Evolutionary conservation across 2,113 vertebrate genomes (phyloP).

Genomic region (Tachycineta bicolor): DNA sequence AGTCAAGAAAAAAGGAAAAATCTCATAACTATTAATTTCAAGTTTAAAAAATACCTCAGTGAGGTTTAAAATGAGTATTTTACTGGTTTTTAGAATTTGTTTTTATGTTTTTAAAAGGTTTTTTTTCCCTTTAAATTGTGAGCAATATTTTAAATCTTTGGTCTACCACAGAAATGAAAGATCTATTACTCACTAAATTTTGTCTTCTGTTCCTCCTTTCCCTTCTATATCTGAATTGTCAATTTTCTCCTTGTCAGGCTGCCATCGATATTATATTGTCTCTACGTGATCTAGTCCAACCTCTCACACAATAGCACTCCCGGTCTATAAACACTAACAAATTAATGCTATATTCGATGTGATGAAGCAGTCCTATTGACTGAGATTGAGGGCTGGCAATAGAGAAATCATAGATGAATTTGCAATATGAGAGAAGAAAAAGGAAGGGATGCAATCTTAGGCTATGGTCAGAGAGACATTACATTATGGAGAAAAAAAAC

Average conservation of each 20-base stretch:
- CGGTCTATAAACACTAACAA: slow-evolving; percentile 28
- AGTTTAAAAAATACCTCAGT: not conserved
- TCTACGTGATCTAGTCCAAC: not conserved
- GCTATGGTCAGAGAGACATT: not conserved
- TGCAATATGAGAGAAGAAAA: not conserved
- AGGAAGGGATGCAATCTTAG: not conserved
- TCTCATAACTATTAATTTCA: not conserved
- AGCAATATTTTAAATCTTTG: not conserved
- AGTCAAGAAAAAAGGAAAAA: not conserved
- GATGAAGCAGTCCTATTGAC: not conserved
- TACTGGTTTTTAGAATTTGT: not conserved
- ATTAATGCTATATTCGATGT: slow-evolving; percentile 1
- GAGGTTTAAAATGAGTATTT: not conserved
- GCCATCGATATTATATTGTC: not conserved
- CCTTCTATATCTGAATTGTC: not conserved
- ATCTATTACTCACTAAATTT: not conserved
- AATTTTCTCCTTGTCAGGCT: slow-evolving; percentile 12
- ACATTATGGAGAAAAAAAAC: not conserved
- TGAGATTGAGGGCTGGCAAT: not conserved
- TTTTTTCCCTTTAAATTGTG: not conserved
- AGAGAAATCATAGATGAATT: slow-evolving; percentile 12
- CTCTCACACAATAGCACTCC: not conserved
- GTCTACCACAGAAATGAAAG: not conserved
- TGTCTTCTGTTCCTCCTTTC: not conserved
- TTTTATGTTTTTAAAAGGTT: not conserved